A percentile compares a stretch with the other conserved stretches of the same genome.
Conservation (phyloP, 2,113 vertebrate genomes). For the Crocuta crocuta region DNA sequence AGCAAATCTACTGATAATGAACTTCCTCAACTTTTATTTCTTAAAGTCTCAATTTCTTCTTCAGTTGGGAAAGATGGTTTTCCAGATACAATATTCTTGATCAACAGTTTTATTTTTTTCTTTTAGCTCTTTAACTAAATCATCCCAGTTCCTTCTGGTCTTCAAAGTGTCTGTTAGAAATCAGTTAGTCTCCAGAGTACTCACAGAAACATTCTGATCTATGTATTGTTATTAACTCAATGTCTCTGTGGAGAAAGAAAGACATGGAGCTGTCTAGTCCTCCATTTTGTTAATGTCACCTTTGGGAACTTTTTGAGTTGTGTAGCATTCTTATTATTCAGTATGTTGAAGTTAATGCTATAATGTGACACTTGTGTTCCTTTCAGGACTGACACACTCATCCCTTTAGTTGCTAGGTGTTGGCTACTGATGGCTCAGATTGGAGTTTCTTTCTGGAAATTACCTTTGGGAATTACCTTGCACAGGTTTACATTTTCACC, state of each 20-base stretch:
- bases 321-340: neutral
- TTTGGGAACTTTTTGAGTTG: neutral
- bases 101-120: neutral
- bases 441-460: neutral
- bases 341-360: too few relatives aligned
- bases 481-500: neutral
- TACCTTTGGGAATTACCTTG: neutral
- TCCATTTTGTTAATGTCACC: neutral
- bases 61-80: neutral
- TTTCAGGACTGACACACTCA: neutral
- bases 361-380: neutral
- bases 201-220: neutral
- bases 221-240: neutral
- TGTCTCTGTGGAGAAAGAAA: neutral
- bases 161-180: neutral
- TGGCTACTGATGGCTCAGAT: neutral
- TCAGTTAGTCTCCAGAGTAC: neutral
- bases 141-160: neutral
- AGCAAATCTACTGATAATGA: neutral
- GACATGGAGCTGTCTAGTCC: neutral
- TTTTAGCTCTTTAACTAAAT: neutral
- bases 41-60: neutral
- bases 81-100: neutral
- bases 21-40: neutral
- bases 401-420: neutral